Base-by-base conservation (phyloP, 2,113 vertebrate genomes). In the Neotoma lepida region DNA sequence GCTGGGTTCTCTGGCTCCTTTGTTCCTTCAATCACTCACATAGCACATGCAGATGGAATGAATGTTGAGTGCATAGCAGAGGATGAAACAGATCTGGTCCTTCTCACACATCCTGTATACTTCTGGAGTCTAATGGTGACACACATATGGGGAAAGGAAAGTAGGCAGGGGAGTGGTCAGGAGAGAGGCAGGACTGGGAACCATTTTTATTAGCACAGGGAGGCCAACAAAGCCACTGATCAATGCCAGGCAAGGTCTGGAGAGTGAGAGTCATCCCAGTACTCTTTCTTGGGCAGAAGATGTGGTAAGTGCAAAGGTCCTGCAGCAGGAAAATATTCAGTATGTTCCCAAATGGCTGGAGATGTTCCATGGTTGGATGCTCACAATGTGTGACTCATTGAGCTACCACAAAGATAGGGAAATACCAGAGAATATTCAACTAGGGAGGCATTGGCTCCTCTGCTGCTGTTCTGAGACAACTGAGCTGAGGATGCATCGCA, bases 401-500 rank as follows among this genome's bases (percentile, higher is more conserved):
- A 30, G 28, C 58, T 68, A 46, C 18, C 46, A 7, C 6, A 2
- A 24, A 39, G 51, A n/a, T 15, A 68, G 39, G 41, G 30, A 22
- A 61, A 58, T 13, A 64, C 17, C 2, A 6, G 20, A 71, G 51
- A 51, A 35, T 12, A 1, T 56, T 7, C 49, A 39, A 5, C 26
- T 8, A 6, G 6, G 28, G 18, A 58, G 28, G 22, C 4, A 4
- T 41, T 74, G 39, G 71, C 24, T 74, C 8, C 35, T 44, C 39
- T 51, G 46, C 56, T 76, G 76, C 30, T 51, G 18, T 10, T 51
- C 39, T 14, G 58, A 56, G 6, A 13, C 2, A 44, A 10, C 20
- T 6, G 0, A 20, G 22, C 51, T 41, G 28, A 85, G 84, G 0
- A 5, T 2, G 2, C 13, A 51, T 51, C 1, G 8, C 64, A 17